Conservation (phyloP, 2,888 invertebrate species). For the Ormyrus thymus region DNA sequence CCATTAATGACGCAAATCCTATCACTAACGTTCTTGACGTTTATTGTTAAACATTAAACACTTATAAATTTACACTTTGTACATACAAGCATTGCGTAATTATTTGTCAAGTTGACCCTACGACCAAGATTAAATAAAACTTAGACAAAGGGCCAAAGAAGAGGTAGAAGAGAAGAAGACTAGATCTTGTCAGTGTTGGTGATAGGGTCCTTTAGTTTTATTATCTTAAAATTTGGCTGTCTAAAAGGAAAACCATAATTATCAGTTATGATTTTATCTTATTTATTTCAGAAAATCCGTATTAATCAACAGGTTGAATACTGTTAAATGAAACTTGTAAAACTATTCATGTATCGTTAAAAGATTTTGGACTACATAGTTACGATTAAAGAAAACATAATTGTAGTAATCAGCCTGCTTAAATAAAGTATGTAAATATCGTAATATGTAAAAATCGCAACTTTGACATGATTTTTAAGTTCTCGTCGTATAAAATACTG, state of each 20-base stretch:
- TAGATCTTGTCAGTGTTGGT: conserved; percentile 53
- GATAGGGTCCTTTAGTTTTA: conserved; percentile 46
- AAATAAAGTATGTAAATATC: conserved; percentile 4
- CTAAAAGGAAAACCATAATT: conserved; percentile 51
- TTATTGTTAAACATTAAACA: conserved; percentile 45
- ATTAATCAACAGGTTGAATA: conserved; percentile 31
- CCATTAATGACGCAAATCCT: conserved; percentile 49
- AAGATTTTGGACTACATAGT: neutral
- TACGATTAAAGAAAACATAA: neutral
- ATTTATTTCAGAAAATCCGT: neutral
- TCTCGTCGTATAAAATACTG: no score
- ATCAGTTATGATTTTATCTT: conserved; percentile 39
- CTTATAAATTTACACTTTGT: conserved; percentile 45
- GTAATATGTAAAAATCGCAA: no score
- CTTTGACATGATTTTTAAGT: no score
- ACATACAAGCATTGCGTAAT: conserved; percentile 45
- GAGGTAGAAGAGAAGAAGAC: conserved; percentile 42
- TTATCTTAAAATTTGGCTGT: conserved; percentile 48
- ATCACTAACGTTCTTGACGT: conserved; percentile 40
- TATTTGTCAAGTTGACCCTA: conserved; percentile 46
- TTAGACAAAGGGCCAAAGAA: conserved; percentile 46
- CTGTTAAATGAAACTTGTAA: neutral
- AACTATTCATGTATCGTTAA: neutral
- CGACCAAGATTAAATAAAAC: conserved; percentile 41
- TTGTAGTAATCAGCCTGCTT: conserved; percentile 27